Evolutionary conservation across 2,797 vertebrate species (phyloP).

Genomic region (Pampus argenteus): DNA sequence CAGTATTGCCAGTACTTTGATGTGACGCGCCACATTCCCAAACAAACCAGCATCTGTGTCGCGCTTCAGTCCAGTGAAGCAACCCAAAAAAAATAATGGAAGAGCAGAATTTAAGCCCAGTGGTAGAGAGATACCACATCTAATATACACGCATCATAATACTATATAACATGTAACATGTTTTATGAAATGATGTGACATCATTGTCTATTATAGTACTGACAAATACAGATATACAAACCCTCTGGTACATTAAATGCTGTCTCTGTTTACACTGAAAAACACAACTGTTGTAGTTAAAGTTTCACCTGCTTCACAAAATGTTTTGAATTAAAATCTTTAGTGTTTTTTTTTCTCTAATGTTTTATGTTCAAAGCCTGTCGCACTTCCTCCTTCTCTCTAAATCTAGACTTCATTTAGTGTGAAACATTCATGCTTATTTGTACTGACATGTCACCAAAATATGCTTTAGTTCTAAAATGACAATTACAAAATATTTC

Average conservation of each 20-base stretch:
- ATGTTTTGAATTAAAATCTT: neutral
- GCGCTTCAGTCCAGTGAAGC: slow-evolving; percentile 19
- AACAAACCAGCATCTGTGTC: slow-evolving; percentile 14
- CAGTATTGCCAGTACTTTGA: slow-evolving; percentile 45
- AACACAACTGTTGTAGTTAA: neutral
- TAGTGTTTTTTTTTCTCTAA: neutral
- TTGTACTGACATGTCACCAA: neutral
- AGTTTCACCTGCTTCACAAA: neutral
- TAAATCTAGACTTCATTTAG: neutral
- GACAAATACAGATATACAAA: neutral
- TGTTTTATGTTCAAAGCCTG: neutral
- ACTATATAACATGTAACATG: slow-evolving; percentile 4
- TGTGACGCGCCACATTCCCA: slow-evolving; percentile 36
- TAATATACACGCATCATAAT: slow-evolving; percentile 9
- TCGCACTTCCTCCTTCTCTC: neutral
- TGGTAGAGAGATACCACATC: slow-evolving; percentile 8
- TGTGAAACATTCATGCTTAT: slow-evolving; percentile 2
- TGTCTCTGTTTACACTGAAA: neutral
- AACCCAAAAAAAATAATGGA: slow-evolving; percentile 18
- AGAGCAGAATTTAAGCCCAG: neutral
- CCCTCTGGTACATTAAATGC: neutral
- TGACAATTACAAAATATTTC: neutral
- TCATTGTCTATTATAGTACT: neutral
- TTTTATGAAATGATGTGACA: neutral
- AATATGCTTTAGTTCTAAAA: too few species aligned